These are phyloP conservation scores for Chaenodraco wilsoni DNA, from an alignment of 2,797 vertebrate genomes.

Conservation along the genomic window DNA sequence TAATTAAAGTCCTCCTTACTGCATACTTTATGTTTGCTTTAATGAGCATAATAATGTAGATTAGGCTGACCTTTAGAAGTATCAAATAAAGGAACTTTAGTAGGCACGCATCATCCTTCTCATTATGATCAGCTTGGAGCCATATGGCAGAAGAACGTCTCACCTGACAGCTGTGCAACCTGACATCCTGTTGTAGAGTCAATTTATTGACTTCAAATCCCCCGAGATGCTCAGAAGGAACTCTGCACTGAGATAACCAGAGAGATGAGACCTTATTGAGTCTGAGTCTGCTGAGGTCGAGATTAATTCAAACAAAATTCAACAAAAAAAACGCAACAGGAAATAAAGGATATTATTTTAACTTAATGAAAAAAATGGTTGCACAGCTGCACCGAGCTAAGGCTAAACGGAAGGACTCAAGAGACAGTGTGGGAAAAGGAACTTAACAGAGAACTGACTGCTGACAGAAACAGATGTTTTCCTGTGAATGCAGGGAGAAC, in stretches of 20 bases:
- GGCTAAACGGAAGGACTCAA: constrained; percentile 25
- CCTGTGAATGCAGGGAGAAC: constrained; percentile 35
- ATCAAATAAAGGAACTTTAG: background rate
- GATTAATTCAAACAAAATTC: constrained; percentile 22
- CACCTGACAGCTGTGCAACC: constrained; percentile 34
- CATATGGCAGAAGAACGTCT: background rate
- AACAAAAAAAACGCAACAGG: constrained; percentile 13
- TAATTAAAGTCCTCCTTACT: no score
- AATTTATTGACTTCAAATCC: constrained; percentile 14
- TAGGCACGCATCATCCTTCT: background rate
- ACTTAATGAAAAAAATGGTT: constrained; percentile 5
- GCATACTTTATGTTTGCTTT: background rate
- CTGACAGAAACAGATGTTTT: constrained; percentile 40
- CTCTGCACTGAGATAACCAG: background rate
- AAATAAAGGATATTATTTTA: constrained; percentile 35
- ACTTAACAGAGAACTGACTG: constrained; percentile 11
- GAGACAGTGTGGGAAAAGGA: constrained; percentile 42
- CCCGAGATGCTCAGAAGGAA: background rate
- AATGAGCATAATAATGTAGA: background rate
- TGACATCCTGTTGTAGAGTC: constrained; percentile 6
- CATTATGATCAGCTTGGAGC: background rate
- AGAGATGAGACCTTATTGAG: constrained; percentile 5
- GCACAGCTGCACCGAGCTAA: constrained; percentile 34
- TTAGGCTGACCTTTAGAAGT: background rate
- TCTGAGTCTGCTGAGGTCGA: constrained; percentile 7